Conservation (phyloP, 2,113 vertebrate genomes). For the Cyprinodon tularosa region DNA sequence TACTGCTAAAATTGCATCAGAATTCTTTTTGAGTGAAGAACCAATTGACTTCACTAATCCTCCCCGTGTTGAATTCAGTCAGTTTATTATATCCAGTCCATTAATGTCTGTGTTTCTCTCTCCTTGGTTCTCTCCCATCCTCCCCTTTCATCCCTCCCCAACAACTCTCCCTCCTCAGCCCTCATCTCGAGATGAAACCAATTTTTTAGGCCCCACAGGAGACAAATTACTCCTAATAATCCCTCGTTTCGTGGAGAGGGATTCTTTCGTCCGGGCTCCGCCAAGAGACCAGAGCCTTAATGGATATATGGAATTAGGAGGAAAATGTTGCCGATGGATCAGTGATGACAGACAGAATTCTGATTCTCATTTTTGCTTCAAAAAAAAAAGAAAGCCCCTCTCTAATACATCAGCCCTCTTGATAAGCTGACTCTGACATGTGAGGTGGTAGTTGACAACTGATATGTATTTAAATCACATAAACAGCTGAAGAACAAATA, state of each 20-base stretch:
- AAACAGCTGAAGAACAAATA: slow-evolving; percentile 36
- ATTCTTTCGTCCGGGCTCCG: slow-evolving; percentile 53
- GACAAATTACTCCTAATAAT: slow-evolving; percentile 73
- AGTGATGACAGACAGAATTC: slow-evolving; percentile 47
- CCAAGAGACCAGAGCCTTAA: slow-evolving; percentile 55
- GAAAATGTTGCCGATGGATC: slow-evolving; percentile 33
- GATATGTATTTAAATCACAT: slow-evolving; percentile 38
- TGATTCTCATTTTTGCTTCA: slow-evolving; percentile 34
- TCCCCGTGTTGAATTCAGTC: not conserved
- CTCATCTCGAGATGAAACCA: slow-evolving; percentile 58
- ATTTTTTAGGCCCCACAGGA: slow-evolving; percentile 62
- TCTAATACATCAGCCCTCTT: slow-evolving; percentile 8
- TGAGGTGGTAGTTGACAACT: slow-evolving; percentile 31
- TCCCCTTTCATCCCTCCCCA: not conserved
- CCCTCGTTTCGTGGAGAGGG: slow-evolving; percentile 69
- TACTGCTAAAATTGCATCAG: not conserved
- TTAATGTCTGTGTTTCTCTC: slow-evolving; percentile 23
- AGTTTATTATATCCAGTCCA: not conserved
- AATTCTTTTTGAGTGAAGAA: slow-evolving; percentile 6
- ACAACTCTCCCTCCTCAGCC: slow-evolving; percentile 18
- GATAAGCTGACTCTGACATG: slow-evolving; percentile 48
- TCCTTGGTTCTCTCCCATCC: slow-evolving; percentile 6
- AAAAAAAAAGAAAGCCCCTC: slow-evolving; percentile 27
- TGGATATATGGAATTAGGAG: slow-evolving; percentile 62
- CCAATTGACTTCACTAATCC: not conserved